Base-by-base conservation (phyloP, 92 coral and sea anemone genomes). In the Siderastrea radians region DNA sequence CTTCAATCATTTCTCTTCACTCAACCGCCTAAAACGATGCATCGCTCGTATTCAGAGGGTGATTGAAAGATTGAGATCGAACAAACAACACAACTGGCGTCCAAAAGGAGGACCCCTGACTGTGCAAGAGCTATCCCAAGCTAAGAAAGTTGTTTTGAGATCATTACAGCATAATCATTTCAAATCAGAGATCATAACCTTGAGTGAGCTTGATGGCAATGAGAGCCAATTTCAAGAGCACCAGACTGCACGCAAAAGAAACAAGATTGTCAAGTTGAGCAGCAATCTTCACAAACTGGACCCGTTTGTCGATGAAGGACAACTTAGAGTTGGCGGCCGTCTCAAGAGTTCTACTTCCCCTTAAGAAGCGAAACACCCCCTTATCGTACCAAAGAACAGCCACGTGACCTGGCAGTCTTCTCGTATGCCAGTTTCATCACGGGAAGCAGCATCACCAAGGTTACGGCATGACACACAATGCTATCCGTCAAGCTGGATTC, bases 391-490 rank as follows among this genome's bases (percentile, higher is more conserved):
- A 26, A 26, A 26, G 38, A 26, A 26, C 38, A 26, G 38, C 38
- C 38, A 26, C 38, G 38, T 26, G 38, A 26, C 38, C 38, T 26
- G 38, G 38, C 38, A 26, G 38, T 26, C 79, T 71, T 43, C 69
- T 77, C 13, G 38, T 55, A 0, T 69, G 47, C 43, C 77, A 72
- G 49, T 77, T 6, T 65, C 82, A 77, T 43, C 80, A 72, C 75
- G 79, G 70, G 68, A 72, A 83, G 78, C 87, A 83, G 79, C 87
- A 83, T 78, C 87, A 83, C n/a, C 87, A 83, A 77, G 82, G 66
- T 19, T 77, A 77, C 38, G 82, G 70, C 13, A 77, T 77, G 82
- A 77, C 68, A 38, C 87, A 72, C 58, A 83, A 70, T 14, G 80
- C 79, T 69, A 83, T 83, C 63, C 78, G 80, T 13, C 87, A 83